phyloP scores from a whole-genome alignment of 2,888 invertebrate genomes.

The Lasioglossum calceatum region DNA sequence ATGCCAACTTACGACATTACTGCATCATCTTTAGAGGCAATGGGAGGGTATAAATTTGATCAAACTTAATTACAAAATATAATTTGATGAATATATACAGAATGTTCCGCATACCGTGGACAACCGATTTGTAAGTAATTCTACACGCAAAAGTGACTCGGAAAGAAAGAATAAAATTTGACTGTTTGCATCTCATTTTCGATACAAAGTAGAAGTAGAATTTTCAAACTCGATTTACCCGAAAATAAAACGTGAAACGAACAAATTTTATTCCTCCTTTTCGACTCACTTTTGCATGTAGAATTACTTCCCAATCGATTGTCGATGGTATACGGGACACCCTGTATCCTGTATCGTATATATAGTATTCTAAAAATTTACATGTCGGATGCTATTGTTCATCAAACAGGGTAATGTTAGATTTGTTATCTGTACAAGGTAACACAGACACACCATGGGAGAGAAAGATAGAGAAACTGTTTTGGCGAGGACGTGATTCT shows the following conservation, averaged over 20 bases:
- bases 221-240: neutral
- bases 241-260: no score
- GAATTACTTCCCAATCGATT: neutral
- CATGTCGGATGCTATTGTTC: constrained; percentile 47
- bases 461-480: constrained; percentile 90
- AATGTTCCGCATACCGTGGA: neutral
- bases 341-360: neutral
- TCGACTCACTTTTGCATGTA: neutral
- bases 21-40: constrained; percentile 95
- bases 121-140: neutral
- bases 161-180: neutral
- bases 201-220: no score
- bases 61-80: neutral
- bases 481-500: constrained; percentile 98
- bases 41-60: constrained; percentile 90
- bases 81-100: constrained; percentile 13
- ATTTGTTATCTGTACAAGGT: constrained; percentile 95
- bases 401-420: constrained; percentile 90
- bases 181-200: no score
- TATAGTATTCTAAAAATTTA: constrained; percentile 14
- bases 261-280: neutral
- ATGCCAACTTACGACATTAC: constrained; percentile 98
- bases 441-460: constrained; percentile 90
- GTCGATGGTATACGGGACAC: neutral
- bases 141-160: neutral